phyloP scores from a whole-genome alignment of 2,113 vertebrate species.

The Ceyx melanurus region DNA sequence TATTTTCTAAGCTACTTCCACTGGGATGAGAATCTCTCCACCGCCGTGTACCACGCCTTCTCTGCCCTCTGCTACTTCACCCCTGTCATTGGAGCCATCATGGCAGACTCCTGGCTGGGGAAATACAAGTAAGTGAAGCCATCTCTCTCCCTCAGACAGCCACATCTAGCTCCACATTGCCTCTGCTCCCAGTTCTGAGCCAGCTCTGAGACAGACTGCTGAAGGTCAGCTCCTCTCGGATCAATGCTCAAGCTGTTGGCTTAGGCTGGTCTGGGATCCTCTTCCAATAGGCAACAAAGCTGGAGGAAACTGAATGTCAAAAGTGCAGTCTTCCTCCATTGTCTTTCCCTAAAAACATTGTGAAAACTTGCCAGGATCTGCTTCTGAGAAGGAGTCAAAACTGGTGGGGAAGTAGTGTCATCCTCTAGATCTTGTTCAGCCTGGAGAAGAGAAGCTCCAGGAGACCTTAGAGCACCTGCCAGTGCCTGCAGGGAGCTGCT shows the following conservation, averaged over 20 bases:
- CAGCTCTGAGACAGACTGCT: neutral
- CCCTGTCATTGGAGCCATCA: slow-evolving; percentile 90
- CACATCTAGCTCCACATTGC: neutral
- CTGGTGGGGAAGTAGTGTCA: neutral
- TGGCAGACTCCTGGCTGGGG: slow-evolving; percentile 96
- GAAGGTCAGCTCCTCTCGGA: neutral
- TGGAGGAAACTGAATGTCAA: neutral
- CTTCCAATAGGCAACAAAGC: neutral
- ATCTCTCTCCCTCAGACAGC: neutral
- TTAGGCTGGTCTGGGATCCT: neutral
- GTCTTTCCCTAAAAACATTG: neutral
- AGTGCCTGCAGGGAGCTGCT: no score
- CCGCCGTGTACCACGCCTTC: slow-evolving; percentile 94
- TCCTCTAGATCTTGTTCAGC: neutral
- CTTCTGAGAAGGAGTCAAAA: neutral
- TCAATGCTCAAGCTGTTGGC: neutral
- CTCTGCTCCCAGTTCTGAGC: neutral
- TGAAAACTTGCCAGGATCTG: neutral
- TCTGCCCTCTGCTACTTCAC: slow-evolving; percentile 94
- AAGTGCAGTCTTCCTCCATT: neutral
- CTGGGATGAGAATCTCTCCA: slow-evolving; percentile 91
- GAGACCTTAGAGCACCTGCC: no score
- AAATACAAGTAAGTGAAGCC: slow-evolving; percentile 89
- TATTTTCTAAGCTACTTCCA: slow-evolving; percentile 93
- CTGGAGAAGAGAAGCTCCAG: neutral